Evolutionary conservation across 2,113 vertebrate genomes (phyloP).

Genomic region (Nycticebus coucang): DNA sequence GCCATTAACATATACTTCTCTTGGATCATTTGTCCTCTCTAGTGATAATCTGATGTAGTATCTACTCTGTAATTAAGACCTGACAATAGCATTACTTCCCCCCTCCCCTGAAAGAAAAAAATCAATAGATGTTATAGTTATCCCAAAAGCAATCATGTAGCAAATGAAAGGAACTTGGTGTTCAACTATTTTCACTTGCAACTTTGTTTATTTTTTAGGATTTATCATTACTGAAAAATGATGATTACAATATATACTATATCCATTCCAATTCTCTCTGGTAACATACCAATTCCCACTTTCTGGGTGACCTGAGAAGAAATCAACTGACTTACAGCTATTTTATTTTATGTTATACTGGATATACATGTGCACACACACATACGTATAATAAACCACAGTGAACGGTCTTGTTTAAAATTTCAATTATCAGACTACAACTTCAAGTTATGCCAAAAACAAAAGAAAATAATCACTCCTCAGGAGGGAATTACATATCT

Average conservation of each 20-base stretch:
- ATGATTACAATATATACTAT: background rate
- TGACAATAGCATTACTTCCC: slow-evolving; percentile 1
- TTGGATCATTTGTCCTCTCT: slow-evolving; percentile 35
- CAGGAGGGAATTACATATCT: slow-evolving; percentile 2
- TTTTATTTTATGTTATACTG: background rate
- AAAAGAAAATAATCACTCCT: slow-evolving; percentile 1
- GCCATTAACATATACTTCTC: background rate
- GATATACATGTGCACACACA: background rate
- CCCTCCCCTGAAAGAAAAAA: slow-evolving; percentile 11
- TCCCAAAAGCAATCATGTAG: slow-evolving; percentile 15
- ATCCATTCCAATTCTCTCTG: background rate
- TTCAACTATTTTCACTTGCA: background rate
- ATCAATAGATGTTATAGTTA: slow-evolving; percentile 41
- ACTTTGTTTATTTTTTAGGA: slow-evolving; percentile 39
- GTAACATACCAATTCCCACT: background rate
- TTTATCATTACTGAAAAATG: slow-evolving; percentile 38
- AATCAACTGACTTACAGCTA: background rate
- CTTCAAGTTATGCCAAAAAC: background rate
- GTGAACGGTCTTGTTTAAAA: slow-evolving; percentile 6
- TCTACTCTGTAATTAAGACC: slow-evolving; percentile 54
- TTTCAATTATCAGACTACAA: background rate
- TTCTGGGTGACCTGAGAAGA: background rate
- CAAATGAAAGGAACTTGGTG: slow-evolving; percentile 48
- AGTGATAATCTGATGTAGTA: background rate
- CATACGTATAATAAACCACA: background rate